A percentile compares a stretch with the other conserved stretches of the same genome.
phyloP scores from a whole-genome alignment of 1,140 invertebrate genomes.

The Antheraea mylitta region DNA sequence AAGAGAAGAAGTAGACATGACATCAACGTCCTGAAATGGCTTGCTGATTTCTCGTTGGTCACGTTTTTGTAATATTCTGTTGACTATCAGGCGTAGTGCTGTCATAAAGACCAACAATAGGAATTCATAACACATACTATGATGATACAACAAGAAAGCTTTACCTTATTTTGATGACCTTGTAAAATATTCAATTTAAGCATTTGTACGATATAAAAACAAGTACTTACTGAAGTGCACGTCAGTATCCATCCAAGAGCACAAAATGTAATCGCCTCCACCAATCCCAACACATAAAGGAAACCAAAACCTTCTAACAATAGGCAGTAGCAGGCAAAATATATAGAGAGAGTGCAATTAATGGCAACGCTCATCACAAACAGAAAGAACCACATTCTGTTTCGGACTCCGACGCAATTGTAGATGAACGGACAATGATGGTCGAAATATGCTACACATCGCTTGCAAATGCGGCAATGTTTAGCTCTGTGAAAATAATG shows the following conservation, averaged over 20 bases:
- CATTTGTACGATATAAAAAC: too few species aligned
- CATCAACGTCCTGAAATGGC: too few species aligned
- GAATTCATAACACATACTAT: too few species aligned
- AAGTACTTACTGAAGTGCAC: slow-evolving; percentile 88
- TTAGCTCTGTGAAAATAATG: slow-evolving; percentile 83
- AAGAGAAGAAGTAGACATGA: too few species aligned
- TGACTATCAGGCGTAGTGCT: too few species aligned
- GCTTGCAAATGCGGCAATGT: slow-evolving; percentile 94
- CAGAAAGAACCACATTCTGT: slow-evolving; percentile 94
- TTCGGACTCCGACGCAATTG: slow-evolving; percentile 93
- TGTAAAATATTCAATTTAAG: too few species aligned
- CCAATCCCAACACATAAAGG: slow-evolving; percentile 87
- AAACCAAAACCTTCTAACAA: slow-evolving; percentile 91
- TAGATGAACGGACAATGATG: slow-evolving; percentile 98
- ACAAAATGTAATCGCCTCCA: slow-evolving; percentile 91
- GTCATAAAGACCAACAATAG: too few species aligned
- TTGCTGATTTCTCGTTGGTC: too few species aligned
- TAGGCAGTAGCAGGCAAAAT: slow-evolving; percentile 93
- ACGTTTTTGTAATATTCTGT: too few species aligned
- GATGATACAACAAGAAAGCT: too few species aligned
- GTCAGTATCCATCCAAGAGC: slow-evolving; percentile 92
- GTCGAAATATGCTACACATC: slow-evolving; percentile 95
- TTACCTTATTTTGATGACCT: too few species aligned
- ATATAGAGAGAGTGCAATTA: slow-evolving; percentile 92
- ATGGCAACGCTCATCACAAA: slow-evolving; percentile 92